These are phyloP conservation scores for Actinernus sp. DNA, from an alignment of 92 coral and sea anemone genomes.

Conservation along the genomic window DNA sequence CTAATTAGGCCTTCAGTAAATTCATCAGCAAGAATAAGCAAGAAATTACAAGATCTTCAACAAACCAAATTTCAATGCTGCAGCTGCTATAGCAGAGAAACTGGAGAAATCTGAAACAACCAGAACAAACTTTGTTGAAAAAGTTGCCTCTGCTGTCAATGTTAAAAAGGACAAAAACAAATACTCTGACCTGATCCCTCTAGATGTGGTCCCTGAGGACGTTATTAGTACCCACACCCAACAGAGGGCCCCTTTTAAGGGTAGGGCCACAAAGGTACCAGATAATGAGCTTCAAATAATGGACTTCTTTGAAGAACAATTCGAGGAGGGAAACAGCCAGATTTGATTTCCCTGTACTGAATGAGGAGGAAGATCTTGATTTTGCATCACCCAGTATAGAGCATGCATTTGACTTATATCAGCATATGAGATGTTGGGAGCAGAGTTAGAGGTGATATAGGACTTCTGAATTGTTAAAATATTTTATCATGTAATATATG, in stretches of 20 bases:
- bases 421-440: constrained; percentile 91
- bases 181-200: constrained; percentile 83
- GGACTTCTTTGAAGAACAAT: constrained; percentile 85
- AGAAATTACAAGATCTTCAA: constrained; percentile 71
- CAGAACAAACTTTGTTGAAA: constrained; percentile 80
- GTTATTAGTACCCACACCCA: constrained; percentile 59
- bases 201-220: constrained; percentile 78
- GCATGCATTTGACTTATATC: constrained; percentile 88
- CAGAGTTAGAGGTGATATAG: constrained; percentile 29
- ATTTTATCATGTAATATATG: not conserved
- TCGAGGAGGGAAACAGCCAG: constrained; percentile 85
- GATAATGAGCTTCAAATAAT: constrained; percentile 87
- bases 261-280: constrained; percentile 42
- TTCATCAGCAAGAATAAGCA: constrained; percentile 75
- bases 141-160: constrained; percentile 85
- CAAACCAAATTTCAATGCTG: constrained; percentile 77
- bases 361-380: constrained; percentile 27
- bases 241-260: constrained; percentile 54
- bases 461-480: not conserved
- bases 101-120: constrained; percentile 83
- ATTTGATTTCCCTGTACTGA: constrained; percentile 60
- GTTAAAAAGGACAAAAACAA: constrained; percentile 73
- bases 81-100: constrained; percentile 80
- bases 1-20: constrained; percentile 83
- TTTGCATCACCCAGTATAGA: not conserved